Evolutionary conservation across 2,888 invertebrate species (phyloP).

Genomic region (Hypomecis atomaria): DNA sequence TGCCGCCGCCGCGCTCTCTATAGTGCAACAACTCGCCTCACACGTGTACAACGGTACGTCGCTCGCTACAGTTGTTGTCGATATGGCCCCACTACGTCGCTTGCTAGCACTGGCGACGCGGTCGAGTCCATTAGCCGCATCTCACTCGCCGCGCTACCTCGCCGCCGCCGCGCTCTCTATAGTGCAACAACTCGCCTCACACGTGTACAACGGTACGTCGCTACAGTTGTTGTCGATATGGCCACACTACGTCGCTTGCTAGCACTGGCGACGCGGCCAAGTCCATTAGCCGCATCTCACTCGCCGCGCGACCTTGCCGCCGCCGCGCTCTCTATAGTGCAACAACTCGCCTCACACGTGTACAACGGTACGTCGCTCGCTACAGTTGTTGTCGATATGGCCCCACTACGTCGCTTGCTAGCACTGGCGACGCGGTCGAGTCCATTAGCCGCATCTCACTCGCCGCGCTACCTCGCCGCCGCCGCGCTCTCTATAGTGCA

Average conservation of each 20-base stretch:
- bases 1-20: slow-evolving; percentile 90
- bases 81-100: slow-evolving; percentile 77
- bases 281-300: slow-evolving; percentile 95
- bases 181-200: slow-evolving; percentile 91
- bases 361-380: too few species aligned
- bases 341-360: slow-evolving; percentile 68
- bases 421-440: slow-evolving; percentile 95
- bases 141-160: slow-evolving; percentile 91
- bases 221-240: not conserved
- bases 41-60: too few species aligned
- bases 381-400: too few species aligned
- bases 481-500: slow-evolving; percentile 94
- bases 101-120: slow-evolving; percentile 93
- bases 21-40: slow-evolving; percentile 86
- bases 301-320: slow-evolving; percentile 89
- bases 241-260: not conserved
- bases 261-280: slow-evolving; percentile 93
- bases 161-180: slow-evolving; percentile 92
- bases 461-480: slow-evolving; percentile 88
- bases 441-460: slow-evolving; percentile 94
- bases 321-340: slow-evolving; percentile 93
- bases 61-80: too few species aligned
- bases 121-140: slow-evolving; percentile 95
- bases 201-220: slow-evolving; percentile 62
- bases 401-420: slow-evolving; percentile 87